Conservation (phyloP, 1,140 invertebrate genomes). For the Dreissena polymorpha region DNA sequence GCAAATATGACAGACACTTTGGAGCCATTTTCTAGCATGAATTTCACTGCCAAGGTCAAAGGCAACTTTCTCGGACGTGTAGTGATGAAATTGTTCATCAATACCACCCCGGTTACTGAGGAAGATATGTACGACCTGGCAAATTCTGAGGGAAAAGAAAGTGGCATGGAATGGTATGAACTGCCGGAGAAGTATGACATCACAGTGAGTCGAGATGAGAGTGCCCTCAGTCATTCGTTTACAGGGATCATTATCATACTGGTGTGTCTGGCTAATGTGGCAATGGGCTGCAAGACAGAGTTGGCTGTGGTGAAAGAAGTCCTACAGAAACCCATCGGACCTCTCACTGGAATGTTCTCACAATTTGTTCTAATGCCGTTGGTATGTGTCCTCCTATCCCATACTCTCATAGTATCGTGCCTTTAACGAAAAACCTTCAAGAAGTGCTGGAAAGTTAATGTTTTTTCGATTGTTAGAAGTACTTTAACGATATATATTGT, state of each 20-base stretch:
- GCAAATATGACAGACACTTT: slow-evolving; percentile 4
- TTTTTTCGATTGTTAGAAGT: too few relatives aligned
- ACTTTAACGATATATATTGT: too few relatives aligned
- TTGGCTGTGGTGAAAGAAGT: slow-evolving; percentile 76
- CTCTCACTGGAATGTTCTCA: slow-evolving; percentile 77
- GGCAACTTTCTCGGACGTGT: slow-evolving; percentile 56
- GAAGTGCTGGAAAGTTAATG: too few relatives aligned
- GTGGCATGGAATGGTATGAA: slow-evolving; percentile 51
- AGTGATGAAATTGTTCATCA: slow-evolving; percentile 48
- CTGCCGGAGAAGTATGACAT: slow-evolving; percentile 58
- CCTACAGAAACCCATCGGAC: slow-evolving; percentile 77
- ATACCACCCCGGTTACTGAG: slow-evolving; percentile 27
- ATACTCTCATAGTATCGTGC: too few relatives aligned
- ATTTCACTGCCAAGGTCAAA: slow-evolving; percentile 43
- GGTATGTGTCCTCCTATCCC: slow-evolving; percentile 70
- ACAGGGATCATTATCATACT: slow-evolving; percentile 72
- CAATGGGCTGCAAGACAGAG: slow-evolving; percentile 80
- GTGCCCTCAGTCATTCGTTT: slow-evolving; percentile 73
- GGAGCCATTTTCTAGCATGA: background rate
- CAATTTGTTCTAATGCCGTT: slow-evolving; percentile 81
- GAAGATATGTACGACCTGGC: slow-evolving; percentile 23
- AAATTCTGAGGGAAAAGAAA: slow-evolving; percentile 11
- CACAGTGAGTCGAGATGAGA: slow-evolving; percentile 64
- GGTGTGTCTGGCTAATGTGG: slow-evolving; percentile 76
- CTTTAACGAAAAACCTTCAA: too few relatives aligned